A percentile compares a stretch with the other conserved stretches of the same genome.
Conservation (phyloP, 2,888 invertebrate genomes). For the Microplitis deprimator region DNA sequence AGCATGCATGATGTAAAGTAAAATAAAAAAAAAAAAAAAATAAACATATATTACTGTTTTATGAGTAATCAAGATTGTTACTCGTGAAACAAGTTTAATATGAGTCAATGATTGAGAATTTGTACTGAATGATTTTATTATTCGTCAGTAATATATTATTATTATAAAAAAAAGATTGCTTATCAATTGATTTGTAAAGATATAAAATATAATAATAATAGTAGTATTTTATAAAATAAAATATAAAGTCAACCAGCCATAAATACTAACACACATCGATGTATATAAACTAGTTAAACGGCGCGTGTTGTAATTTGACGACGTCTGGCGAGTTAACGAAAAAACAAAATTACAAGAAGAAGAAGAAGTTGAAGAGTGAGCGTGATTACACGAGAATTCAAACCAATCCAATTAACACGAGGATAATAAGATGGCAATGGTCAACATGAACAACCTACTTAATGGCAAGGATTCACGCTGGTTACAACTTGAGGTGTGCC, state of each 20-base stretch:
- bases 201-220: no score
- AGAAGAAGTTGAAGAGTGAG: slow-evolving; percentile 29
- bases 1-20: not conserved
- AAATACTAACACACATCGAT: slow-evolving; percentile 15
- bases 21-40: slow-evolving; percentile 28
- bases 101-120: no score
- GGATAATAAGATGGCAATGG: slow-evolving; percentile 82
- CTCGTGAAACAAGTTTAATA: slow-evolving; percentile 3
- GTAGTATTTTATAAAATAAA: no score
- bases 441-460: slow-evolving; percentile 96
- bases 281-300: slow-evolving; percentile 33
- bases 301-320: slow-evolving; percentile 44
- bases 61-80: not conserved
- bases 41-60: not conserved
- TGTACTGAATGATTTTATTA: not conserved
- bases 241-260: no score
- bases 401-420: slow-evolving; percentile 47
- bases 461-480: slow-evolving; percentile 99
- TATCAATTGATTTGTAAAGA: not conserved
- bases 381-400: slow-evolving; percentile 19
- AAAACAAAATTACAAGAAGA: slow-evolving; percentile 22
- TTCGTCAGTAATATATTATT: not conserved
- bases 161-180: not conserved
- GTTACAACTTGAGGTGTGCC: slow-evolving; percentile 99
- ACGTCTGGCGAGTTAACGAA: slow-evolving; percentile 32